Evolutionary conservation across 2,888 invertebrate species (phyloP).

Genomic region (Lepidochrysops patricia): DNA sequence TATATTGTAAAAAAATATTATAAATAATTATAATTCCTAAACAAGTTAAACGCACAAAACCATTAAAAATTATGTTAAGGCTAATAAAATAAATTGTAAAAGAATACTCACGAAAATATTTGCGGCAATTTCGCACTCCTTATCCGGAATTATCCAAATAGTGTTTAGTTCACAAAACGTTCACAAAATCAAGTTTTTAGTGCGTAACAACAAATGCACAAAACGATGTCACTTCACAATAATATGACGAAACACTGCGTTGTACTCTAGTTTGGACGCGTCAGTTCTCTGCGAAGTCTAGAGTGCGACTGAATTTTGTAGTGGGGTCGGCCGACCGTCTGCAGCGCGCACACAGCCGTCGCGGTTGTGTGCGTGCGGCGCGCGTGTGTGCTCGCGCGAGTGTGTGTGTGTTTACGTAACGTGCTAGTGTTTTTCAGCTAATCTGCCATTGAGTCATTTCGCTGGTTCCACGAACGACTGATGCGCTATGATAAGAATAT

Average conservation of each 20-base stretch:
- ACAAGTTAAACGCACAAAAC: too few species aligned
- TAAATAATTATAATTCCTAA: too few species aligned
- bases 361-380: constrained; percentile 23
- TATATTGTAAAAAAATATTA: too few species aligned
- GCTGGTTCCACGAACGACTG: constrained; percentile 39
- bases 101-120: constrained; percentile 71
- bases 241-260: constrained; percentile 68
- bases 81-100: constrained; percentile 20
- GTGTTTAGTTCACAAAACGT: constrained; percentile 49
- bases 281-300: constrained; percentile 47
- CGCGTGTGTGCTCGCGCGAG: constrained; percentile 36
- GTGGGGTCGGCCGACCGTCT: constrained; percentile 65
- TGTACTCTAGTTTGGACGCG: constrained; percentile 48
- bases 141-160: constrained; percentile 69
- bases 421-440: constrained; percentile 61
- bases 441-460: constrained; percentile 68
- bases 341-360: constrained; percentile 46
- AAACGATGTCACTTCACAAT: constrained; percentile 63
- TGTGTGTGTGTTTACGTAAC: constrained; percentile 70
- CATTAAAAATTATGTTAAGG: constrained; percentile 13
- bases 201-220: constrained; percentile 43
- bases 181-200: constrained; percentile 47
- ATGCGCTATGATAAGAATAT: background rate
- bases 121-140: constrained; percentile 62
- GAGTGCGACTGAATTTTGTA: constrained; percentile 67